Evolutionary conservation across 2,888 invertebrate species (phyloP), one percentile per base, ranked within the genome.

Genomic region (Arctia plantaginis): DNA sequence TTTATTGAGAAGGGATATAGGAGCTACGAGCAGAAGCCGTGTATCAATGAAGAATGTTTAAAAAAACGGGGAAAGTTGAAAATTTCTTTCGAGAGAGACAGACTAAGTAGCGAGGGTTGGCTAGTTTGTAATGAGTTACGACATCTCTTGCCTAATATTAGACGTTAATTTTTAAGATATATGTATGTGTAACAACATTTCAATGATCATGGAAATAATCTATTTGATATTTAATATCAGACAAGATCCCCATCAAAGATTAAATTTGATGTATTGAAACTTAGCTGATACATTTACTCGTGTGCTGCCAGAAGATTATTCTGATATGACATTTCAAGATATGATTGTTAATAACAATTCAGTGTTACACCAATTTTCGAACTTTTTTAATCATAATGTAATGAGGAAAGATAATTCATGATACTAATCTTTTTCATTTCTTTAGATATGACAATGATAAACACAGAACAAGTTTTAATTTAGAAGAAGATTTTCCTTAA

Each of bases 211-310:
- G 44, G 59, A 75, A 68, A 71, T 47, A 69, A 73, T 80, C 80
- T 75, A 80, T 78, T 39, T 59, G 18, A n/a, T 80, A 75, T 78
- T 79, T 79, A 73, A 85, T 89, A 87, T 89, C 89, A 81, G 78
- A 66, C 66, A 68, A 88, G 85, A 89, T 88, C 88, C 82, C 89
- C 85, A 85, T 87, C 85, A 86, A 69, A 79, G 91, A 91, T 91
- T 89, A 90, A 80, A 66, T 69, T 86, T 91, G 89, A 90, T 89
- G 87, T 90, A 89, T 90, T 88, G 87, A 82, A 87, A 86, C 81
- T 80, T 33, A 74, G 70, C 80, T 83, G 88, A 87, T 89, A 87
- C 47, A 68, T 73, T 65, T 72, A 69, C 82, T 75, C 72, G 75
- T 76, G 74, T 81, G 79, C 85, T 82, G 77, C 72, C 73, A 77